Conservation (phyloP, 2,113 vertebrate genomes). For the Nesoenas mayeri region DNA sequence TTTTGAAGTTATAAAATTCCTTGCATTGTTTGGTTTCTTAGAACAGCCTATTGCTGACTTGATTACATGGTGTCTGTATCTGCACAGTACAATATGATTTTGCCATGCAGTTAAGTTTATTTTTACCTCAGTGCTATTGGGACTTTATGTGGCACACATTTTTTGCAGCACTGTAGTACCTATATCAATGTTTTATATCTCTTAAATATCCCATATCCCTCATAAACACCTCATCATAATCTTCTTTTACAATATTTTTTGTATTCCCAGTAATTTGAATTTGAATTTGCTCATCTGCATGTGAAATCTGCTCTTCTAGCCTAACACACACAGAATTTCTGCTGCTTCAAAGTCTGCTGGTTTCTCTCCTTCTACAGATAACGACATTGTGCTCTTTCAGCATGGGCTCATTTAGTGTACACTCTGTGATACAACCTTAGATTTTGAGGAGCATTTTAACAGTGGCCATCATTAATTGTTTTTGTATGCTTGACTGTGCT, state of each 20-base stretch:
- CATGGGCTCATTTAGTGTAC: conserved; percentile 23
- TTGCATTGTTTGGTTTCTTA: conserved; percentile 50
- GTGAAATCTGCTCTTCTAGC: conserved; percentile 39
- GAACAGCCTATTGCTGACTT: not conserved
- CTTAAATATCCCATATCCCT: conserved; percentile 34
- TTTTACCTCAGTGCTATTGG: conserved; percentile 48
- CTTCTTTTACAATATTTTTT: conserved; percentile 46
- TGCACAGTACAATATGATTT: conserved; percentile 54
- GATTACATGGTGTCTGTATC: conserved; percentile 47
- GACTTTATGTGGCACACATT: conserved; percentile 47
- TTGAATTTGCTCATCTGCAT: conserved; percentile 60
- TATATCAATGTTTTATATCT: conserved; percentile 50
- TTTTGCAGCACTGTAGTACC: conserved; percentile 39
- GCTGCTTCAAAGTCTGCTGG: conserved; percentile 58
- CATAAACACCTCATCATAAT: conserved; percentile 55
- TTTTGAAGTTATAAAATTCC: conserved; percentile 27
- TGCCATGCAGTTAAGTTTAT: conserved; percentile 46
- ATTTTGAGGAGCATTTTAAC: conserved; percentile 34
- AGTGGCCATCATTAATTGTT: conserved; percentile 10
- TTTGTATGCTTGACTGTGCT: conserved; percentile 7
- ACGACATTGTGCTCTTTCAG: conserved; percentile 36
- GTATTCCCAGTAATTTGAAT: conserved; percentile 38
- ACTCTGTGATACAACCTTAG: conserved; percentile 24
- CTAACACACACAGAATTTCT: conserved; percentile 40
- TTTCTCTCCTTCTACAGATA: conserved; percentile 63